Evolutionary conservation across 2,888 invertebrate genomes (phyloP).

Genomic region (Biston stratarius): DNA sequence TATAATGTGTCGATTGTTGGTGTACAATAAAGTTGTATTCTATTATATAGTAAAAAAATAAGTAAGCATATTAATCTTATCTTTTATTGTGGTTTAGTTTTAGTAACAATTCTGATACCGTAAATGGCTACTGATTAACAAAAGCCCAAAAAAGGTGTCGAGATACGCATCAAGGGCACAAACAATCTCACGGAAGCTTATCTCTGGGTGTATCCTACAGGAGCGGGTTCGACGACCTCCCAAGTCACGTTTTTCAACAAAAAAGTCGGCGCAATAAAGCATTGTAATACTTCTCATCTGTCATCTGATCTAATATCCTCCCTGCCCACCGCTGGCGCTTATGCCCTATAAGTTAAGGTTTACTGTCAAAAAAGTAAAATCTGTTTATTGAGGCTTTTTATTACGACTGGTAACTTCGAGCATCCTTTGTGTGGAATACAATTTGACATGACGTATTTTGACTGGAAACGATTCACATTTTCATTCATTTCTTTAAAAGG

Average conservation of each 20-base stretch:
- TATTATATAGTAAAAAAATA: slow-evolving; percentile 34
- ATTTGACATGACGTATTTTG: slow-evolving; percentile 60
- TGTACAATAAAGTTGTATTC: too few species aligned
- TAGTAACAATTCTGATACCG: slow-evolving; percentile 44
- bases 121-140: slow-evolving; percentile 58
- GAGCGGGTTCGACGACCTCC: slow-evolving; percentile 73
- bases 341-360: slow-evolving; percentile 75
- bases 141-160: slow-evolving; percentile 61
- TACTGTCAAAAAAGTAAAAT: slow-evolving; percentile 72
- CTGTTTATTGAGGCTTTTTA: slow-evolving; percentile 74
- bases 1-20: too few species aligned
- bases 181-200: slow-evolving; percentile 61
- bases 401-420: slow-evolving; percentile 60
- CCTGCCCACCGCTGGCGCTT: slow-evolving; percentile 61
- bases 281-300: slow-evolving; percentile 76
- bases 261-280: slow-evolving; percentile 72
- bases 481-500: slow-evolving; percentile 38
- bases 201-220: slow-evolving; percentile 57
- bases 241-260: slow-evolving; percentile 73
- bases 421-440: slow-evolving; percentile 65
- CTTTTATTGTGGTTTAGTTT: slow-evolving; percentile 44
- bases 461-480: slow-evolving; percentile 60
- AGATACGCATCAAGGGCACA: slow-evolving; percentile 66
- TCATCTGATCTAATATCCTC: slow-evolving; percentile 77
- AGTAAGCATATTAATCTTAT: slow-evolving; percentile 44